Evolutionary conservation across 2,113 vertebrate genomes (phyloP), one percentile per base, ranked within the genome.

Genomic region (Nycticebus coucang): DNA sequence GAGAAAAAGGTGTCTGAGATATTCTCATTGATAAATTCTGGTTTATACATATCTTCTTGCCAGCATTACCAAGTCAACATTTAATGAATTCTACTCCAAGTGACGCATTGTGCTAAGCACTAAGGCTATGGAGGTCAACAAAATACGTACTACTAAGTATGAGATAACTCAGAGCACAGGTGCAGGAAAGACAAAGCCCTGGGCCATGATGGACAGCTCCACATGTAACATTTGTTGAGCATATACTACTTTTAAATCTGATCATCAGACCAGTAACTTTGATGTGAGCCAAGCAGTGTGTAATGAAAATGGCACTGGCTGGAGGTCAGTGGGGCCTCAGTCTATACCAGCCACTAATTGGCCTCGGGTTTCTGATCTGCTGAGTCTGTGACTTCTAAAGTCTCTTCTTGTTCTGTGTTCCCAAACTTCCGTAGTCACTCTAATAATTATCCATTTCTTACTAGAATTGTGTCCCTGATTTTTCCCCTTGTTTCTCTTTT

Each of bases 401-500:
- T 24, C 33, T n/a, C 26, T 50, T 80, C 41, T 17, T 17, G 7
- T n/a, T 64, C 21, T 68, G 7, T 1, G 4, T 9, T 45, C 7
- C 66, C 60, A n/a, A 18, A 7, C 33, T 50, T 80, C 11, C 18
- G 0, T 3, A 28, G 24, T 15, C 15, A 68, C 13, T 17, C 37
- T 62, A 24, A 53, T 57, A 22, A 87, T 60, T 11, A 26, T 75
- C 7, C 13, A 13, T n/a, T 19, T 55, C 30, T 68, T 60, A 28
- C 41, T 77, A 17, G 37, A 75, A 41, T 60, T 72, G 17, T 45
- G 5, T 37, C 71, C 79, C 62, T 94, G 82, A 96, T 26, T 82
- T 50, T 62, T 26, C 14, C 8, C 4, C 24, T 50, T 66, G 6
- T 90, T 93, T 97, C 96, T 95, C 97, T 96, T 26, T 92, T 98